Evolutionary conservation across 2,797 vertebrate species (phyloP).

Genomic region (Sphenopsis melanotis): DNA sequence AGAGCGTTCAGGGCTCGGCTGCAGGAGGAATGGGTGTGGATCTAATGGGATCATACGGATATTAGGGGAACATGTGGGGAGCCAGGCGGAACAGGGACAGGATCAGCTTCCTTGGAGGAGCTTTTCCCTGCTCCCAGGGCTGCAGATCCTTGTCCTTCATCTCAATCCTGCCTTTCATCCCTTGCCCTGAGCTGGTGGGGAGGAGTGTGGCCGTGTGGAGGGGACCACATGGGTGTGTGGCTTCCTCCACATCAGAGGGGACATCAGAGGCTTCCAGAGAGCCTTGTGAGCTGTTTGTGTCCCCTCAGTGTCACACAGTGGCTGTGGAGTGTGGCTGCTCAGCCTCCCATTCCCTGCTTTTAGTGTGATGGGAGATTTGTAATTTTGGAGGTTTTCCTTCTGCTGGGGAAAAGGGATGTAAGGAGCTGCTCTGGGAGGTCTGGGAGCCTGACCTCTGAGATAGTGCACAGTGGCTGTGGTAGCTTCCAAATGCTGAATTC

Average conservation of each 20-base stretch:
- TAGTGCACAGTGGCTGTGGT: background rate
- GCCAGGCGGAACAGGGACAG: background rate
- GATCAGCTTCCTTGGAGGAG: background rate
- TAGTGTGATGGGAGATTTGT: background rate
- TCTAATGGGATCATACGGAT: background rate
- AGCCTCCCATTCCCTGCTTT: fast-evolving
- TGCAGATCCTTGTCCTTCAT: fast-evolving
- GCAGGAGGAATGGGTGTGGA: conserved; percentile 32
- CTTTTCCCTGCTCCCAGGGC: background rate
- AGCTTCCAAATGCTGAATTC: background rate
- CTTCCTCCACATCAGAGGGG: background rate
- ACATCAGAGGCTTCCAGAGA: background rate
- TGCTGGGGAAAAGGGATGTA: background rate
- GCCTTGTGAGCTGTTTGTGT: background rate
- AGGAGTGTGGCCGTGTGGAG: background rate
- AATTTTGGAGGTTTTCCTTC: background rate
- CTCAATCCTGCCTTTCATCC: background rate
- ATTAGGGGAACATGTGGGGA: background rate
- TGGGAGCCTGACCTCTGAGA: background rate
- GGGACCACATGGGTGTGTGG: fast-evolving
- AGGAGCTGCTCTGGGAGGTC: background rate
- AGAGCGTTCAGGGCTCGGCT: background rate
- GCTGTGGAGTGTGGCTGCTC: fast-evolving
- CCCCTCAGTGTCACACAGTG: fast-evolving
- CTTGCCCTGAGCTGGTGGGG: fast-evolving